Conservation (phyloP, 1,140 invertebrate genomes). For the Dendroctonus ponderosae region DNA sequence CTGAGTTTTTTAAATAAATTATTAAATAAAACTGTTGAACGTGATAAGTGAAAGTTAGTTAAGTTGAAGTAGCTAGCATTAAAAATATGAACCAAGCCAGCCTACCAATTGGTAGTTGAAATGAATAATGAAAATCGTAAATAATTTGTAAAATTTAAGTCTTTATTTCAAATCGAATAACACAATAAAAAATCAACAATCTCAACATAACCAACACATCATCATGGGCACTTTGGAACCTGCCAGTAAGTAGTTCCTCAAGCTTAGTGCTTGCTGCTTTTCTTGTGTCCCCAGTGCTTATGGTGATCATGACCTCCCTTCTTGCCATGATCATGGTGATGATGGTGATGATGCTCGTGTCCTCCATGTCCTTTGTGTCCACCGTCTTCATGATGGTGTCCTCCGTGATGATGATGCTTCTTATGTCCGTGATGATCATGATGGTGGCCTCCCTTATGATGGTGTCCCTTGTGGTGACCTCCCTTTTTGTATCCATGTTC, state of each 20-base stretch:
- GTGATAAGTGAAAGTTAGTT: too few relatives aligned
- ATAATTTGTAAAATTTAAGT: conserved; percentile 1
- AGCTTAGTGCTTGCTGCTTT: conserved; percentile 36
- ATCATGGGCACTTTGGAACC: conserved; percentile 1
- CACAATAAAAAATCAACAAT: conserved; percentile 37
- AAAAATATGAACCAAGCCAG: too few relatives aligned
- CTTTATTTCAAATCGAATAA: conserved; percentile 22
- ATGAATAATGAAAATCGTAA: neutral
- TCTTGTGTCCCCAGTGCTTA: conserved; percentile 63
- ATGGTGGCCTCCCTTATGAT: conserved; percentile 62
- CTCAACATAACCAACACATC: conserved; percentile 29
- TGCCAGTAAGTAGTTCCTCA: neutral
- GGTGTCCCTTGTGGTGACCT: conserved; percentile 63
- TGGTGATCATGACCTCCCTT: conserved; percentile 67
- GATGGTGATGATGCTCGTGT: conserved; percentile 65
- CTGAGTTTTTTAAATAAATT: too few relatives aligned
- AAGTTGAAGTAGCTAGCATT: too few relatives aligned
- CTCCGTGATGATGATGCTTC: conserved; percentile 61
- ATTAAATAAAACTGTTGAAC: too few relatives aligned
- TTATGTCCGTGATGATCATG: conserved; percentile 61
- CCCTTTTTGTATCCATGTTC: conserved; percentile 61
- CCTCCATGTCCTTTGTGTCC: conserved; percentile 68
- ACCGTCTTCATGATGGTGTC: conserved; percentile 59
- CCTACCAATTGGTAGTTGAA: too few relatives aligned
- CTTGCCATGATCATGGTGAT: conserved; percentile 64